Evolutionary conservation across 2,113 vertebrate species (phyloP).

Genomic region (Lepus americanus): DNA sequence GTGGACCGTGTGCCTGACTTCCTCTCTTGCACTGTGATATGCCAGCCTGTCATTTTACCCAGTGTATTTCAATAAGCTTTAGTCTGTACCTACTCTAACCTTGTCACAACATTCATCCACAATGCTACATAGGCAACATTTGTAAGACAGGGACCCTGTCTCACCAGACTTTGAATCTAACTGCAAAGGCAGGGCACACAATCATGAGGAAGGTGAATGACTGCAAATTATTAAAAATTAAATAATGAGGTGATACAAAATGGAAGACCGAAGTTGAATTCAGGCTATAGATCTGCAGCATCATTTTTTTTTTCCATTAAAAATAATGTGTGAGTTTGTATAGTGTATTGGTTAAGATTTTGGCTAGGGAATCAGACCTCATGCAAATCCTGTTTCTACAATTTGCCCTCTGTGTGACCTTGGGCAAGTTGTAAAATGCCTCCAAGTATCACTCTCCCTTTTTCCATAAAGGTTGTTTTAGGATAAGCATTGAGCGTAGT

Average conservation of each 20-base stretch:
- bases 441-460: background rate
- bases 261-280: background rate
- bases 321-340: background rate
- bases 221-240: background rate
- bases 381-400: background rate
- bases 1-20: rapidly evolving
- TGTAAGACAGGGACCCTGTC: background rate
- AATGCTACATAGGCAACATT: background rate
- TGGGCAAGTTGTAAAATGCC: background rate
- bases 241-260: background rate
- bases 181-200: background rate
- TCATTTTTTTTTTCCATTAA: background rate
- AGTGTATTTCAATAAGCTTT: background rate
- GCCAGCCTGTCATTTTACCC: background rate
- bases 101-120: background rate
- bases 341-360: background rate
- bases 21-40: background rate
- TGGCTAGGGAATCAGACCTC: background rate
- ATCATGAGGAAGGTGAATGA: background rate
- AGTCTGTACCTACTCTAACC: background rate
- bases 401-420: background rate
- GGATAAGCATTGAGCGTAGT: background rate
- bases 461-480: background rate
- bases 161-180: background rate
- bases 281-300: background rate